Evolutionary conservation across 2,797 vertebrate genomes (phyloP), one percentile per base, ranked within the genome.

Genomic region (Hyperoplus lanceolatus): DNA sequence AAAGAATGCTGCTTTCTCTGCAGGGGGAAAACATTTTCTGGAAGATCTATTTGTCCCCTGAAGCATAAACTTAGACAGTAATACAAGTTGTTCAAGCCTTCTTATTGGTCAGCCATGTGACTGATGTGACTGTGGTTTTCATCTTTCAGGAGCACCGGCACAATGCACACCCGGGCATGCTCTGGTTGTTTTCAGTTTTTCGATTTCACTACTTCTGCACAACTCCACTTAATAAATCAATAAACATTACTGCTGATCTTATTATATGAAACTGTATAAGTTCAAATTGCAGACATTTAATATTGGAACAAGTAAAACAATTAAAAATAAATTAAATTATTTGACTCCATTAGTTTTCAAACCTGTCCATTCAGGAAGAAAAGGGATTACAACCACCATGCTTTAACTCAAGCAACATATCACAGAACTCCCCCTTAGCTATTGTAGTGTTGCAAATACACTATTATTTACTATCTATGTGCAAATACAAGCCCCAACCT

Each of bases 31-130:
- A 70, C n/a, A 51, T 82, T 73, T 85, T 81, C 73, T 70, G 36
- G 62, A 53, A 71, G 62, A 83, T 81, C 46, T 55, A 46, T 78
- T 77, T 78, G 63, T 45, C 53, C 71, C 58, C 36, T 39, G 41
- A 74, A 84, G 63, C 62, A 61, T 67, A 46, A 84, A 61, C 1
- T 11, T 48, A 58, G 53, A 56, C 41, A 48, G 71, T 82, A 82
- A 79, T 86, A 84, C 82, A 84, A 87, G 62, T 29, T 29, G 29
- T 29, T 29, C 29, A 29, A 29, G 51, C 48, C 42, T 69, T 2
- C 1, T 88, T 85, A 79, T 75, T 71, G 80, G 82, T 84, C 77
- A n/a, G 53, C 73, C 79, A 84, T 85, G 85, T 87, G 88, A 90
- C 77, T 68, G 36, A 84, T 85, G 85, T 87, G 88, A 90, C 77